phyloP scores from a whole-genome alignment of 2,888 invertebrate genomes.

The Aphodius granarius region DNA sequence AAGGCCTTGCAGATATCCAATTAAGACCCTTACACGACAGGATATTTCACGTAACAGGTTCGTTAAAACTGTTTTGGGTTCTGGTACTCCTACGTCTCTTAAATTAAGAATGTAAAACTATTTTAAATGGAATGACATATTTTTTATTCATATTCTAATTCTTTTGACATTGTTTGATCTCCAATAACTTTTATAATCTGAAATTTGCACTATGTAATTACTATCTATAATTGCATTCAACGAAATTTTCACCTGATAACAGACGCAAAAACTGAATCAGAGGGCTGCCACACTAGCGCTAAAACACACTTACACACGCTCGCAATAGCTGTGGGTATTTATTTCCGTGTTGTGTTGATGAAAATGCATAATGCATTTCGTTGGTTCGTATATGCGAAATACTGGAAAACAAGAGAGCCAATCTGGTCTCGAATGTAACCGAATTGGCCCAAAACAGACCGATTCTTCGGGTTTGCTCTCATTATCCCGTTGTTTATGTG shows the following conservation, averaged over 20 bases:
- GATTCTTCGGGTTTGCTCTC: not conserved
- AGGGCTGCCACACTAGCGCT: not conserved
- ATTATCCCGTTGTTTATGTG: not conserved
- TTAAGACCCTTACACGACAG: no score
- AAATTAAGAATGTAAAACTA: no score
- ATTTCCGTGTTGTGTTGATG: not conserved
- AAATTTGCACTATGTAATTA: not conserved
- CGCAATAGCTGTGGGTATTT: not conserved
- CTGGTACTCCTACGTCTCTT: no score
- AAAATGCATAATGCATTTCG: not conserved
- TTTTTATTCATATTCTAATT: no score
- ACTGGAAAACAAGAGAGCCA: not conserved
- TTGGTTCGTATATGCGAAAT: not conserved
- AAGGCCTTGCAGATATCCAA: not conserved
- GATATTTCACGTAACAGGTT: no score
- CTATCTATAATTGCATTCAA: not conserved
- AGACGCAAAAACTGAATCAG: not conserved
- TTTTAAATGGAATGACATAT: no score
- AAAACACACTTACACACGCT: no score
- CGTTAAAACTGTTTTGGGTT: no score
- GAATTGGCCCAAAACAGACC: not conserved
- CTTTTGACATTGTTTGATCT: no score
- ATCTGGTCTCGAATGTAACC: not conserved
- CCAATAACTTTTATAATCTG: no score
- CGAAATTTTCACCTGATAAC: not conserved